A percentile compares a stretch with the other conserved stretches of the same genome.
These are phyloP conservation scores for Ochotona curzoniae DNA, from an alignment of 2,113 vertebrate genomes.

Conservation along the genomic window DNA sequence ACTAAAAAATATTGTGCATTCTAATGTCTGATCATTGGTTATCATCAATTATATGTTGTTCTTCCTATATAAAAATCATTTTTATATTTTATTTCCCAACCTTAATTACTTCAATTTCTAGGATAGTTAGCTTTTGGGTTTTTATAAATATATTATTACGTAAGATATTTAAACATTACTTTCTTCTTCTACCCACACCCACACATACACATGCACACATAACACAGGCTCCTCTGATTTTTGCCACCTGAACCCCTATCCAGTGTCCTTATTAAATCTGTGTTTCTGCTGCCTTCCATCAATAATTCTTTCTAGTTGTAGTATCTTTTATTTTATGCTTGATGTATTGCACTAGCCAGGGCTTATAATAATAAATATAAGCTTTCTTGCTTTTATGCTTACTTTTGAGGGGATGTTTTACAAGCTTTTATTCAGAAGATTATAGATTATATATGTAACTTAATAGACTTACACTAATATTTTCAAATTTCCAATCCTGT, in stretches of 20 bases:
- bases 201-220: no score
- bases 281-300: neutral
- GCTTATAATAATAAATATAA: neutral
- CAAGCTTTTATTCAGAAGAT: neutral
- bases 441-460: neutral
- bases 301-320: neutral
- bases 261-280: neutral
- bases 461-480: neutral
- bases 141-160: neutral
- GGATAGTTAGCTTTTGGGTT: neutral
- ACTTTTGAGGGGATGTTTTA: neutral
- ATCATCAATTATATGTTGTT: neutral
- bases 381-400: neutral
- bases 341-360: neutral
- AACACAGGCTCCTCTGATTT: neutral
- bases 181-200: no score
- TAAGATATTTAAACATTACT: neutral
- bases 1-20: neutral
- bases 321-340: neutral
- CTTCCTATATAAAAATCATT: neutral
- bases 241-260: neutral
- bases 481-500: neutral
- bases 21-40: neutral
- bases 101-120: neutral
- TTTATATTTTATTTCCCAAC: neutral